These are phyloP conservation scores for Dyspetes luteomarginatus DNA, from an alignment of 2,888 invertebrate species.

Conservation along the genomic window DNA sequence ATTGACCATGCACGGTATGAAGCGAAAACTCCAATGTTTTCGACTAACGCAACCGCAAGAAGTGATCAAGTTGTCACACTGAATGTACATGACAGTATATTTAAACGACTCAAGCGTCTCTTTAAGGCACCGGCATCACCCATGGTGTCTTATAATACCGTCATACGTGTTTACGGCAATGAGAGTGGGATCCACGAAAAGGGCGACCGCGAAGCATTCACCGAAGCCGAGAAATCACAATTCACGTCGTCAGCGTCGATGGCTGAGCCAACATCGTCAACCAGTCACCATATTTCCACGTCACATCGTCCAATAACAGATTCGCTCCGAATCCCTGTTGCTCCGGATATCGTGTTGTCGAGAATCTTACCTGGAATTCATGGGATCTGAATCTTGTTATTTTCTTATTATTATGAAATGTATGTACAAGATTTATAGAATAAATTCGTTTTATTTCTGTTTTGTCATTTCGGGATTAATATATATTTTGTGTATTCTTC, in stretches of 20 bases:
- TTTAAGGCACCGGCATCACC: neutral
- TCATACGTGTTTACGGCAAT: constrained; percentile 13
- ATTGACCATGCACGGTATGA: constrained; percentile 3
- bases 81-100: neutral
- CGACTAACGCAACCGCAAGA: neutral
- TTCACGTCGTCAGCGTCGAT: constrained; percentile 12
- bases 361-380: neutral
- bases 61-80: neutral
- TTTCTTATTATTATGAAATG: neutral
- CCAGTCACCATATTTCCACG: constrained; percentile 1
- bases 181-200: neutral
- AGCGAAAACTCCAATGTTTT: neutral
- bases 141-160: neutral
- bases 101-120: constrained; percentile 11
- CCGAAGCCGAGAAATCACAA: constrained; percentile 24
- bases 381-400: neutral
- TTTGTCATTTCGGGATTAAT: neutral
- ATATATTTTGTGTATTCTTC: neutral
- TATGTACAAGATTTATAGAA: neutral
- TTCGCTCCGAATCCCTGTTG: neutral
- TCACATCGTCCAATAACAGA: neutral
- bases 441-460: neutral
- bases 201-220: neutral
- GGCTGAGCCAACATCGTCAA: constrained; percentile 28
- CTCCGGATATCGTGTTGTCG: neutral